Percentiles rank a stretch among this genome's conserved stretches.
phyloP scores from a whole-genome alignment of 2,797 vertebrate genomes.

The Ambastaia sidthimunki region DNA sequence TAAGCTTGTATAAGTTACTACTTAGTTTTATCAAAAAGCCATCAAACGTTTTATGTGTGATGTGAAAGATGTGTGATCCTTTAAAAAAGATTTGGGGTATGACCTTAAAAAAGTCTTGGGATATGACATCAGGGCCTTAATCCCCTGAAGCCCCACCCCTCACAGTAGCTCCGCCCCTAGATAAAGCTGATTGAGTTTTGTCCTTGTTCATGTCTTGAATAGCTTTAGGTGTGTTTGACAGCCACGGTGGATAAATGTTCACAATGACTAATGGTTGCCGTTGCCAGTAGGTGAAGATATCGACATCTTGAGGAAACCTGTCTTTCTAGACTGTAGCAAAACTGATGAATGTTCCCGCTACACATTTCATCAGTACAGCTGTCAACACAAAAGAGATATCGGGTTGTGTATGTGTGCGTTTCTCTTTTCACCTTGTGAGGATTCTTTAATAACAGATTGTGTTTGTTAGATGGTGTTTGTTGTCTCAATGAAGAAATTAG shows the following conservation, averaged over 20 bases:
- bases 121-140: neutral
- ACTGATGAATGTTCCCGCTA: conserved; percentile 28
- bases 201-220: conserved; percentile 22
- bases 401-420: neutral
- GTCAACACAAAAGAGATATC: conserved; percentile 34
- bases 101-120: no score
- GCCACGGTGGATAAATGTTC: conserved; percentile 21
- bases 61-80: neutral
- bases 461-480: conserved; percentile 4
- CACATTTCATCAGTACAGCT: conserved; percentile 41
- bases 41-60: neutral
- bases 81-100: neutral
- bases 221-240: conserved; percentile 34
- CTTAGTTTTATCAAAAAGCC: no score
- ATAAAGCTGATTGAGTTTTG: neutral
- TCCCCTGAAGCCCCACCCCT: no score
- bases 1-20: no score
- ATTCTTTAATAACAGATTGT: conserved; percentile 4
- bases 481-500: conserved; percentile 20
- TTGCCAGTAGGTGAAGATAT: conserved; percentile 38
- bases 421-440: conserved; percentile 6
- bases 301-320: conserved; percentile 50
- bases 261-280: conserved; percentile 23
- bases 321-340: conserved; percentile 29
- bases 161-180: neutral